A percentile compares a stretch with the other conserved stretches of the same genome.
Conservation (phyloP, 2,113 vertebrate species). For the Aldabrachelys gigantea region DNA sequence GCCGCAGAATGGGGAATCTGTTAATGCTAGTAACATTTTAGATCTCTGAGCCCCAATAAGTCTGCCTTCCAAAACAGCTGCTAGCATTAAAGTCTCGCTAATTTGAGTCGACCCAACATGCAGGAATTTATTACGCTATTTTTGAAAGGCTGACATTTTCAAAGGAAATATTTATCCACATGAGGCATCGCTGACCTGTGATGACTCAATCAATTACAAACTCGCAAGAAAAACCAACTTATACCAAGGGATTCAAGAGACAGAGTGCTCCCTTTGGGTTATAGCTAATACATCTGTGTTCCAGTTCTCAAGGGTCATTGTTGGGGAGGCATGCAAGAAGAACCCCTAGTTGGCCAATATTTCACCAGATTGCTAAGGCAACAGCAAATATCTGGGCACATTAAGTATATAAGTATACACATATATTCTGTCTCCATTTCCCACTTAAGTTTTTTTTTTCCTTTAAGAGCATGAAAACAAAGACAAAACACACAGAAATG, state of each 20-base stretch:
- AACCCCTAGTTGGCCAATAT: neutral
- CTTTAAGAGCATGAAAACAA: constrained; percentile 8
- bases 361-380: neutral
- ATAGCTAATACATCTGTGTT: constrained; percentile 44
- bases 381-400: neutral
- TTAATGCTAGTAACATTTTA: neutral
- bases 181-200: constrained; percentile 62
- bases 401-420: neutral
- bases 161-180: constrained; percentile 63
- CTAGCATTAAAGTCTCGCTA: neutral
- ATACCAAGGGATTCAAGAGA: constrained; percentile 48
- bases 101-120: neutral
- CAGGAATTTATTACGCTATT: constrained; percentile 38
- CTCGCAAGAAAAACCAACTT: constrained; percentile 65
- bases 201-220: constrained; percentile 48
- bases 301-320: constrained; percentile 34
- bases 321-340: neutral
- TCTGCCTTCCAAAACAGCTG: neutral
- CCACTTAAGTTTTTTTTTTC: neutral
- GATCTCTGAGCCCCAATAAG: neutral
- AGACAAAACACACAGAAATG: neutral
- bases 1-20: neutral
- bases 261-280: constrained; percentile 61
- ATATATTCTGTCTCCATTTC: neutral
- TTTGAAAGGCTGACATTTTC: constrained; percentile 40